Evolutionary conservation across 2,797 vertebrate genomes (phyloP).

Genomic region (Crossoptilon crossoptilon): DNA sequence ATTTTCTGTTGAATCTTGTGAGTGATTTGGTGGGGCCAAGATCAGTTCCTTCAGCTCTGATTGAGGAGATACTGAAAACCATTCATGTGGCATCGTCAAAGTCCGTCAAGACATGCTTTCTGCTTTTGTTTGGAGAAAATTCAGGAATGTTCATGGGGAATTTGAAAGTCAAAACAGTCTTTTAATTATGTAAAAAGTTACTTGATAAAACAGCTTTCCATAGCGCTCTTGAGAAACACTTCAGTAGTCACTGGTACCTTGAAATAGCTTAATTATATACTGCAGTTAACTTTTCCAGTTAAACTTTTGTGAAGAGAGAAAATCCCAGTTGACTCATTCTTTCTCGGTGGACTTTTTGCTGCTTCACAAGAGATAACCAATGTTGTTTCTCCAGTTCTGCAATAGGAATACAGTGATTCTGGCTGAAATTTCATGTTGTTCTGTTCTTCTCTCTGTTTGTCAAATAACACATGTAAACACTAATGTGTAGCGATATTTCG

Average conservation of each 20-base stretch:
- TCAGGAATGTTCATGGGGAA: not conserved
- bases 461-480: not conserved
- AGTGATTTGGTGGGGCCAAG: not conserved
- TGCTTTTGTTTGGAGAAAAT: not conserved
- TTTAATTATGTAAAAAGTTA: fast-evolving
- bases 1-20: not conserved
- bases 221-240: not conserved
- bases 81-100: not conserved
- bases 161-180: not conserved
- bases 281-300: not conserved
- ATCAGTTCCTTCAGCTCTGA: not conserved
- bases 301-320: not conserved
- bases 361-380: fast-evolving
- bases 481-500: not conserved
- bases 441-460: not conserved
- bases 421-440: not conserved
- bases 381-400: not conserved
- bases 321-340: not conserved
- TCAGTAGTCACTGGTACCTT: not conserved
- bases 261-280: not conserved
- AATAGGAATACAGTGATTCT: not conserved
- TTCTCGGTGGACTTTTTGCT: not conserved
- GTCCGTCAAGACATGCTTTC: fast-evolving
- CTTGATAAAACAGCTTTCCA: not conserved
- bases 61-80: not conserved